phyloP scores from a whole-genome alignment of 2,113 vertebrate genomes.

The Pipa parva region DNA sequence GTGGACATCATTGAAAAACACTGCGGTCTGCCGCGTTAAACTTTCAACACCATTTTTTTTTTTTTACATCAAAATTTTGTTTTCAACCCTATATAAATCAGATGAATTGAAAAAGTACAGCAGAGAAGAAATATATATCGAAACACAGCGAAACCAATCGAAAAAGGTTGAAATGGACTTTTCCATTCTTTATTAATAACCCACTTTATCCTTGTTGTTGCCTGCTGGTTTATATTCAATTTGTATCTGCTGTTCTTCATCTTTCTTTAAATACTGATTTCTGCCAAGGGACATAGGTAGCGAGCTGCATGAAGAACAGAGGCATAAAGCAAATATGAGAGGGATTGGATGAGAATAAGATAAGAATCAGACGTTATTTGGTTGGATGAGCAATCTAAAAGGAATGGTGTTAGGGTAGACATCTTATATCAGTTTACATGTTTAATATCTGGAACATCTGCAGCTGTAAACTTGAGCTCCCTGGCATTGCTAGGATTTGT shows the following conservation, averaged over 20 bases:
- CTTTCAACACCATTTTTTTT: too few species aligned
- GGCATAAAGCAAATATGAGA: neutral
- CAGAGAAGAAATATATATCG: too few species aligned
- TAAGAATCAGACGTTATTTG: slow-evolving; percentile 24
- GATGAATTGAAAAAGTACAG: too few species aligned
- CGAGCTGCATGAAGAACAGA: slow-evolving; percentile 2
- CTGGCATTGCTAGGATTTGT: neutral
- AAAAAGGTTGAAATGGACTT: too few species aligned
- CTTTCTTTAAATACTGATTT: slow-evolving; percentile 8
- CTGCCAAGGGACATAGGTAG: neutral
- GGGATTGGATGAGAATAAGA: neutral
- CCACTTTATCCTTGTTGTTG: too few species aligned
- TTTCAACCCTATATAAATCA: too few species aligned
- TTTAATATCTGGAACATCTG: slow-evolving; percentile 2
- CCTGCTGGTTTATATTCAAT: neutral
- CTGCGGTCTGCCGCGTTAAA: too few species aligned
- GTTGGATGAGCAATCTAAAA: slow-evolving; percentile 6
- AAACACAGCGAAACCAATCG: too few species aligned
- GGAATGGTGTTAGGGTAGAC: slow-evolving; percentile 17
- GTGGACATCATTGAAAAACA: too few species aligned
- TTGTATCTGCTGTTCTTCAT: neutral
- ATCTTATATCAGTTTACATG: slow-evolving; percentile 4
- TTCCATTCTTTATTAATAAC: too few species aligned
- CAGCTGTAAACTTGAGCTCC: slow-evolving; percentile 1
- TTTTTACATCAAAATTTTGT: too few species aligned